phyloP scores from a whole-genome alignment of 2,888 invertebrate species.

The Coenonympha glycerion region DNA sequence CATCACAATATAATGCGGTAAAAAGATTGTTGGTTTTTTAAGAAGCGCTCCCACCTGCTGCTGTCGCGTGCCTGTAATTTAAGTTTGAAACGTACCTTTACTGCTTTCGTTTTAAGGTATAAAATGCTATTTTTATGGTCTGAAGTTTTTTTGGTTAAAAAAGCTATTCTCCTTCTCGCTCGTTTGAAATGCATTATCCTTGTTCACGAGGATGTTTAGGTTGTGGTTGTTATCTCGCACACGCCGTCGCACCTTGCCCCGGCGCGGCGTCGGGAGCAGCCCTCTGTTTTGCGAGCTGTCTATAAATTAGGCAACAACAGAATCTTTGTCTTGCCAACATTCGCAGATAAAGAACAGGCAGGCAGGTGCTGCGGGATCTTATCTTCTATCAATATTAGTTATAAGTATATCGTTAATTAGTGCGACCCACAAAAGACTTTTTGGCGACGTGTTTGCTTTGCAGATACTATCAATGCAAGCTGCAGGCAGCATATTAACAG shows the following conservation, averaged over 20 bases:
- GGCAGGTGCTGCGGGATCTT: conserved; percentile 59
- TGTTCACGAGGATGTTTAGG: conserved; percentile 67
- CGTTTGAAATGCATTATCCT: conserved; percentile 52
- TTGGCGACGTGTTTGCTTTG: conserved; percentile 31
- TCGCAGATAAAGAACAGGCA: conserved; percentile 59
- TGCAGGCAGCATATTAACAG: neutral
- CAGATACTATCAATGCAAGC: conserved; percentile 38
- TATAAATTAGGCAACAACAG: conserved; percentile 62
- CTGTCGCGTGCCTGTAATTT: conserved; percentile 60
- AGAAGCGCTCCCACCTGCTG: conserved; percentile 69
- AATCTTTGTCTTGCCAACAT: conserved; percentile 55
- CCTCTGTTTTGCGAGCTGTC: conserved; percentile 49
- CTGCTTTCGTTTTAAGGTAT: conserved; percentile 25
- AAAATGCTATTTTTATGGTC: conserved; percentile 25
- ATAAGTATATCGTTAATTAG: conserved; percentile 55
- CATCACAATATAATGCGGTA: conserved; percentile 53
- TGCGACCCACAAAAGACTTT: conserved; percentile 37
- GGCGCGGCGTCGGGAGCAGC: conserved; percentile 43
- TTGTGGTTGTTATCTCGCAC: conserved; percentile 71
- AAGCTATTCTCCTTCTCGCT: conserved; percentile 52
- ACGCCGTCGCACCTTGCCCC: conserved; percentile 66
- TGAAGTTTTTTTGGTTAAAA: conserved; percentile 60
- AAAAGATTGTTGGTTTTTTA: conserved; percentile 68
- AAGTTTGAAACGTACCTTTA: conserved; percentile 32
- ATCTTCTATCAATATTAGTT: conserved; percentile 53